Evolutionary conservation across 1,140 invertebrate genomes (phyloP), one percentile per base, ranked within the genome.

Genomic region (Arctopsyche grandis): DNA sequence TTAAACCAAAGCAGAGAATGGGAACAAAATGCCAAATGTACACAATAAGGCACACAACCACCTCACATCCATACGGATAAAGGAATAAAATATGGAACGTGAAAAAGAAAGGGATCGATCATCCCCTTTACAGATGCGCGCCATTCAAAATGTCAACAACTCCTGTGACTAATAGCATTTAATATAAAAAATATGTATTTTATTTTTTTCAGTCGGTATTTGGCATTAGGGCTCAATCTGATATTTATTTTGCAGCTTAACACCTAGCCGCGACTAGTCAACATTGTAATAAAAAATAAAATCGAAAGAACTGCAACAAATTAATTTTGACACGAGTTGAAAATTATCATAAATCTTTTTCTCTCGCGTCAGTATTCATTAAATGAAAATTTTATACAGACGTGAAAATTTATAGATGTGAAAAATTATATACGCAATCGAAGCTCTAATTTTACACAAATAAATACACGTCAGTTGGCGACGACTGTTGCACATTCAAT

Each of bases 81-180:
- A 70, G 26, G 38, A 22, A 21, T 21, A 22, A 66, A 66, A 66
- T 19, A 66, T n/a, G 21, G 29, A 16, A 21, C 29, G 29, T 12
- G 21, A 76, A 76, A 16, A 38, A 76, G 58, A 46, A 69, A 63
- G 21, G n/a, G 24, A 78, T 78, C 66, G 69, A 73, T 78, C 77
- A 78, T 78, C 69, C 77, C 66, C 29, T 73, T 29, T 29, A 52
- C 22, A 44, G 26, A 77, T 56, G 52, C 71, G 44, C 29, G 19
- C 63, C 24, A 75, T 75, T 78, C 76, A 44, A 69, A 58, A 58
- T 66, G 71, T 81, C 80, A 81, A 81, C 80, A 81, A 79, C 63
- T 81, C 78, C 21, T 26, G 29, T 63, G 38, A 77, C 75, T 44
- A 77, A 77, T 77, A n/a, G 75, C 38, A 46, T 43, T 16, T 71